Evolutionary conservation across 2,888 invertebrate genomes (phyloP), one percentile per base, ranked within the genome.

Genomic region (Drosophila pseudotakahashii): DNA sequence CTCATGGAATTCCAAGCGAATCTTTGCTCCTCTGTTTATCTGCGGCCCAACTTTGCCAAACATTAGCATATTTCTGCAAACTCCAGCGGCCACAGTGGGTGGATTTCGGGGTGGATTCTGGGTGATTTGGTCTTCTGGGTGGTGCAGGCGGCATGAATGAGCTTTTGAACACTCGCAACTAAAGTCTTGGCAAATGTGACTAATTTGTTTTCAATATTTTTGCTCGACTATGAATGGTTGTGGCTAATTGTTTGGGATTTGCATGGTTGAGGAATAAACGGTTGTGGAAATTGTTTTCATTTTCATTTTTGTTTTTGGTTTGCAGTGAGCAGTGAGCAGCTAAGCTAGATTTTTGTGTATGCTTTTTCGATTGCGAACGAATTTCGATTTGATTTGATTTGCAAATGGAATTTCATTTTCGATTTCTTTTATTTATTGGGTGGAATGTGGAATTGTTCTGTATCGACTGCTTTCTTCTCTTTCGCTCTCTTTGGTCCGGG

Each of bases 401-500:
- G 71, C 62, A 73, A 64, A 72, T 70, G 70, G 61, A 62, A 62
- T 70, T 58, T 60, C 51, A 69, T 59, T 59, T 69, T 69, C 57
- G 11, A 41, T 59, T 55, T 59, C 32, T 44, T 36, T 60, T 34
- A 55, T 54, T 41, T 30, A 1, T 30, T 30, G 30, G 37, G 66
- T 66, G 61, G 58, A 67, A 62, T 64, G 79, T 80, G 79, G 64
- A 75, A 75, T 76, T 58, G 26, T 30, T 30, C 26, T 26, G 26
- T 26, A 26, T 26, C 14, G 32, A 52, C 67, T 54, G 67, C 53
- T 73, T 82, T 82, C 82, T 83, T 83, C 82, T 83, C 82, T 88
- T 74, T 83, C 82, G 88, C 82, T 83, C 82, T 83, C 82, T 83
- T 83, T 79, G 86, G 70, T 58, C 73, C 54, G 73, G 70, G 70